Percentiles rank a stretch among this genome's conserved stretches.
phyloP scores from a whole-genome alignment of 2,797 vertebrate species.

The Hippoglossus hippoglossus region DNA sequence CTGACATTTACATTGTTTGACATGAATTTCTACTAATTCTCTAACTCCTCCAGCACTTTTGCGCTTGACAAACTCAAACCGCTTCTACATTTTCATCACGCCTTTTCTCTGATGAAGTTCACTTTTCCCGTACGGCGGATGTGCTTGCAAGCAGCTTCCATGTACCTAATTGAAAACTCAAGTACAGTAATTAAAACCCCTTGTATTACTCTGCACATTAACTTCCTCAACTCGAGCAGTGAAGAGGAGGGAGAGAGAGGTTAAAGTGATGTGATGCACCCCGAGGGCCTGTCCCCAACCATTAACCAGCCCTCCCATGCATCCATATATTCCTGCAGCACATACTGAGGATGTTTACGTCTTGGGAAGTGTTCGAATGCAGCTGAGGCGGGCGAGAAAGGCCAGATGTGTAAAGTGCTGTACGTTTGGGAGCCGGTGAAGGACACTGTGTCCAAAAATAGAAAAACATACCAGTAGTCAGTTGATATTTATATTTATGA shows the following conservation, averaged over 20 bases:
- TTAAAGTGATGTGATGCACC: slow-evolving; percentile 34
- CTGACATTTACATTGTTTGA: neutral
- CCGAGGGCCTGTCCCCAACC: slow-evolving; percentile 18
- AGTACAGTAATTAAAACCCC: slow-evolving; percentile 39
- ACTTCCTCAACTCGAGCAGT: slow-evolving; percentile 41
- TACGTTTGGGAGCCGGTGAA: neutral
- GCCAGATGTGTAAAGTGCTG: no score
- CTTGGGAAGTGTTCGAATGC: no score
- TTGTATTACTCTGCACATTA: slow-evolving; percentile 31
- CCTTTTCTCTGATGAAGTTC: slow-evolving; percentile 2
- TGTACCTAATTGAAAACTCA: slow-evolving; percentile 36
- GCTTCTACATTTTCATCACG: neutral
- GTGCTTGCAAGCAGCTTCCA: slow-evolving; percentile 13
- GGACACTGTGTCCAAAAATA: neutral
- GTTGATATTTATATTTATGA: no score
- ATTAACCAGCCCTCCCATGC: slow-evolving; percentile 32
- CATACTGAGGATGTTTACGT: neutral
- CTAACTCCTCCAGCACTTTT: slow-evolving; percentile 3
- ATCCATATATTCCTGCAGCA: neutral
- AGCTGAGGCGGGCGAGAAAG: neutral
- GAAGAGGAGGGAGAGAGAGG: slow-evolving; percentile 1
- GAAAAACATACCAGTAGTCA: no score
- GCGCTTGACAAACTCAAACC: no score
- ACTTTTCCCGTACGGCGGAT: slow-evolving; percentile 8
- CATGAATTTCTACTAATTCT: slow-evolving; percentile 15